Base-by-base conservation (phyloP, 1,140 invertebrate genomes). In the Odontomachus brunneus region DNA sequence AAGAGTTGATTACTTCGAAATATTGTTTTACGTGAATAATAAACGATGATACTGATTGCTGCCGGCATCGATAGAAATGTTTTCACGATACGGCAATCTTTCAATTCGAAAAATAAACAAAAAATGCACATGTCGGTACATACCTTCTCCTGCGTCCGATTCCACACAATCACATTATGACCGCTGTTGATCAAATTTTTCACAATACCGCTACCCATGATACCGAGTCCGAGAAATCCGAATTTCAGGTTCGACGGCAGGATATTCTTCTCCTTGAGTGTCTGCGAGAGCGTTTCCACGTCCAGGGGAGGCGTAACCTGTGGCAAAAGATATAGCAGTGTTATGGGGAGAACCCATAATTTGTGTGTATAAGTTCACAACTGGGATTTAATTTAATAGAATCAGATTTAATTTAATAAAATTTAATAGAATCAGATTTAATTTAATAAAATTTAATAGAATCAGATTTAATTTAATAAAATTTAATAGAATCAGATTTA, bases 121-220 rank as follows among this genome's bases (percentile, higher is more conserved):
- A 44, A 44, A 44, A 44, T 44, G 3, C 22, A 48, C 44, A 63
- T 33, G 29, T 78, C 38, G n/a, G 72, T 90, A 96, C 96, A 95
- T 95, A 99, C 98, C 97, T 99, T 99, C 74, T 97, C 96, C 44
- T 96, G 95, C 83, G 98, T 97, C 89, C 98, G 96, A 94, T 99
- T 99, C 98, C 98, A 99, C 49, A 99, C 96, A 86, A 97, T 96
- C 14, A 99, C 98, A 90, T 97, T 97, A 93, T 99, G 98, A 9
- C 98, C 98, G 63, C 98, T 98, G 91, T 98, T 98, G 84, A 99
- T 96, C 22, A 99, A 95, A 93, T 99, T 99, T 95, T 98, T 98
- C 0, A 99, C 98, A 90, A 99, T 98, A 22, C 98, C 98, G 59
- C 97, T 97, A n/a, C 98, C 98, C 97, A 99, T 99, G 88, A 98